Percentiles rank a stretch among this genome's conserved stretches.
Evolutionary conservation across 2,113 vertebrate species (phyloP).

Genomic region (Trinectes maculatus): DNA sequence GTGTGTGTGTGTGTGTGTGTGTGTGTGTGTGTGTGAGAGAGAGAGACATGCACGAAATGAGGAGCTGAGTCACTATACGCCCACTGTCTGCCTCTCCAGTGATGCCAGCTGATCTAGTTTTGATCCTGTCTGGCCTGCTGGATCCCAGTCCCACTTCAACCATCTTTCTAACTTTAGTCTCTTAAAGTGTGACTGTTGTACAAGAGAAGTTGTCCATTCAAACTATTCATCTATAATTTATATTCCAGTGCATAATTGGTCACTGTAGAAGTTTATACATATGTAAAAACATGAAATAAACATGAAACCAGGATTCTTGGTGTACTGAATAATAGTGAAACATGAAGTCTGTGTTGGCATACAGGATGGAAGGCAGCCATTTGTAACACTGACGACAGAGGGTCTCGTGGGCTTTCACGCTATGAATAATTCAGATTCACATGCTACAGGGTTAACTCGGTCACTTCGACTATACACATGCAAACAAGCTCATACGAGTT

Average conservation of each 20-base stretch:
- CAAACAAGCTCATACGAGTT: slow-evolving; percentile 7
- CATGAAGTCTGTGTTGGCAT: slow-evolving; percentile 31
- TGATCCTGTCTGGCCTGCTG: not conserved
- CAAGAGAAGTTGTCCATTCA: slow-evolving; percentile 16
- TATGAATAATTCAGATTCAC: slow-evolving; percentile 73
- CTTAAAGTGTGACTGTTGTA: slow-evolving; percentile 3
- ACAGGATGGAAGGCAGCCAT: slow-evolving; percentile 50
- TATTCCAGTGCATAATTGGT: slow-evolving; percentile 30
- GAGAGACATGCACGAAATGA: slow-evolving; percentile 24
- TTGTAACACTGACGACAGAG: slow-evolving; percentile 60
- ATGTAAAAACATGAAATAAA: slow-evolving; percentile 57
- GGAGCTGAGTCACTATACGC: slow-evolving; percentile 53
- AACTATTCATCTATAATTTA: slow-evolving; percentile 28
- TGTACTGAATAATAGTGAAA: slow-evolving; percentile 39
- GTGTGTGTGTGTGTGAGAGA: too few relatives aligned
- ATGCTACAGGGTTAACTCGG: slow-evolving; percentile 59
- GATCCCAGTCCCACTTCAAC: not conserved
- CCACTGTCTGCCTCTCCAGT: slow-evolving; percentile 47
- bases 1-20: not conserved
- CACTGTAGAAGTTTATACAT: slow-evolving; percentile 38
- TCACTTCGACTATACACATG: slow-evolving; percentile 50
- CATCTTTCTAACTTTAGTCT: slow-evolving; percentile 4
- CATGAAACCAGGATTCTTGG: slow-evolving; percentile 33
- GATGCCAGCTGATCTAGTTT: slow-evolving; percentile 22
- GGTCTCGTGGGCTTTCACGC: slow-evolving; percentile 54